Conservation (phyloP, 2,113 vertebrate genomes). For the Sinocyclocheilus maitianheensis region DNA sequence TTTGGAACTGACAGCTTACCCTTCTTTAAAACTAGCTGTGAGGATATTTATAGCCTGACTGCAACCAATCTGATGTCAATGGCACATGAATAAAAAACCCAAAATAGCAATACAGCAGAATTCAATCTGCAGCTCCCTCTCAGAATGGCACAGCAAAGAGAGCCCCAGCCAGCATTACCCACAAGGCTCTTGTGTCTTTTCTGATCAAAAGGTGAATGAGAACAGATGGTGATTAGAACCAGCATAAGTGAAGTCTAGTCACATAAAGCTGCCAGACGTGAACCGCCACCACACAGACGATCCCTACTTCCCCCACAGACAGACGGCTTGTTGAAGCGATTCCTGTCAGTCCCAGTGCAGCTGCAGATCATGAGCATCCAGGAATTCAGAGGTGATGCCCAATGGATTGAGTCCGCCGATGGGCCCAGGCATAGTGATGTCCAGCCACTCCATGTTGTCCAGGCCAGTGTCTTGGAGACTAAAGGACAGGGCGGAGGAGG, state of each 20-base stretch:
- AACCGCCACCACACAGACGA: neutral
- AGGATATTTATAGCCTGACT: constrained; percentile 12
- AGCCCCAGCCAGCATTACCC: constrained; percentile 9
- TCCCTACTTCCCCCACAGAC: neutral
- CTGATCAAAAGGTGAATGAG: constrained; percentile 27
- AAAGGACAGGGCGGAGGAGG: constrained; percentile 83
- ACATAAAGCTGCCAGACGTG: constrained; percentile 12
- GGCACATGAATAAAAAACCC: neutral
- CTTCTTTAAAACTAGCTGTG: neutral
- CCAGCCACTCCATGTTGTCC: constrained; percentile 99
- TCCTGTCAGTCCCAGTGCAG: constrained; percentile 89
- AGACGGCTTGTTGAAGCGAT: neutral
- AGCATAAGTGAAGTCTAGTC: neutral
- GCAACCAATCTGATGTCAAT: constrained; percentile 4
- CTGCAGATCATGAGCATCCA: constrained; percentile 91
- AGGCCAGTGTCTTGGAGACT: constrained; percentile 86
- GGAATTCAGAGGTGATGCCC: constrained; percentile 87
- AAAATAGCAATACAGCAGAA: constrained; percentile 6
- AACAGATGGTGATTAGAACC: constrained; percentile 29
- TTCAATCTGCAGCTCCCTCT: neutral
- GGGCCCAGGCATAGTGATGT: constrained; percentile 87
- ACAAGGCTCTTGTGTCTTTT: constrained; percentile 12
- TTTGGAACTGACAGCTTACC: neutral
- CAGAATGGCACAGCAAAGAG: constrained; percentile 39
- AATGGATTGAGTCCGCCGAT: constrained; percentile 85